Conservation (phyloP, 2,113 vertebrate genomes). For the Scytalopus superciliaris region DNA sequence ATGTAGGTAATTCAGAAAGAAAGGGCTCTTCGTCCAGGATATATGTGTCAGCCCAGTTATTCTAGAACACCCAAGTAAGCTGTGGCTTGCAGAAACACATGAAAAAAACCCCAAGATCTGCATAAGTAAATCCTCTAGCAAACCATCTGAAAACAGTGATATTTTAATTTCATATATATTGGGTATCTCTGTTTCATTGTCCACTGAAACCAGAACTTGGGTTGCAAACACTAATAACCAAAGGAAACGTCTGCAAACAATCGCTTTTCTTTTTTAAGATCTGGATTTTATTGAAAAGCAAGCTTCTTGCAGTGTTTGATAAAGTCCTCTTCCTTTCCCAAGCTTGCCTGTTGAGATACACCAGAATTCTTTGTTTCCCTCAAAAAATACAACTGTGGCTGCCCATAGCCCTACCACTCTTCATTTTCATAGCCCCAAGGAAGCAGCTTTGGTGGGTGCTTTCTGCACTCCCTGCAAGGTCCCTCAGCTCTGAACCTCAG, state of each 20-base stretch:
- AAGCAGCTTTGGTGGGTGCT: neutral
- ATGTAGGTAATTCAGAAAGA: neutral
- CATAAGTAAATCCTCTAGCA: neutral
- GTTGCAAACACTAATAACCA: neutral
- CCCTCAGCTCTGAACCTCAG: neutral
- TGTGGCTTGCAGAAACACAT: neutral
- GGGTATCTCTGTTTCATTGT: fast-evolving
- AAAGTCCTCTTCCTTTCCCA: neutral
- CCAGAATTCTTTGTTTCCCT: neutral
- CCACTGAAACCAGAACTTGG: neutral
- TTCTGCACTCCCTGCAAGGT: neutral
- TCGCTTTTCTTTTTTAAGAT: neutral
- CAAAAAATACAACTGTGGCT: neutral
- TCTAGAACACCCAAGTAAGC: neutral
- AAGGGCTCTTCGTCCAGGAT: neutral
- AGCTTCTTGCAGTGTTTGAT: neutral
- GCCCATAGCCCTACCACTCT: neutral
- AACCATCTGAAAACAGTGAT: neutral
- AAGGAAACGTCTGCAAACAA: neutral
- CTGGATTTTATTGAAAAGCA: neutral
- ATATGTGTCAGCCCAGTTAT: neutral
- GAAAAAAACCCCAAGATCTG: neutral
- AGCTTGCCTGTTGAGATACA: fast-evolving
- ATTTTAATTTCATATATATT: neutral
- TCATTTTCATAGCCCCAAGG: neutral